phyloP scores from a whole-genome alignment of 2,888 invertebrate genomes.

The Melieria crassipennis region DNA sequence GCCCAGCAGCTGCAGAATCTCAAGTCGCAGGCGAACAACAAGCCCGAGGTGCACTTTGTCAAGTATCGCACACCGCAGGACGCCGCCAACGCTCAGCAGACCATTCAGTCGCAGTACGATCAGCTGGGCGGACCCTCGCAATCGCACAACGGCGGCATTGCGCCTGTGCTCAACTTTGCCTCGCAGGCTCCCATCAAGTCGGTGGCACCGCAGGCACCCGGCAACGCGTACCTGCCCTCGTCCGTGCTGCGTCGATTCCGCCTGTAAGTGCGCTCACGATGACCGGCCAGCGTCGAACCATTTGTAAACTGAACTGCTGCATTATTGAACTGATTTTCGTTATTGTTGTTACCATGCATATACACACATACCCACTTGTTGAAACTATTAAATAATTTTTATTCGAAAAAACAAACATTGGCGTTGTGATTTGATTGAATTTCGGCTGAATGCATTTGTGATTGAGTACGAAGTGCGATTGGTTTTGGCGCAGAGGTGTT shows the following conservation, averaged over 20 bases:
- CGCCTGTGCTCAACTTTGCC: constrained; percentile 55
- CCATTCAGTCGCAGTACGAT: constrained; percentile 59
- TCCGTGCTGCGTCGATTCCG: constrained; percentile 41
- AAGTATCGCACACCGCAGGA: constrained; percentile 62
- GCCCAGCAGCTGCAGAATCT: constrained; percentile 54
- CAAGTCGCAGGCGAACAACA: constrained; percentile 51
- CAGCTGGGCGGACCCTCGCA: constrained; percentile 49
- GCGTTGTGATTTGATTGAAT: no score
- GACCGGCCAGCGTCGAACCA: background rate
- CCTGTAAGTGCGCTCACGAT: background rate
- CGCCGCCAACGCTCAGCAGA: constrained; percentile 59
- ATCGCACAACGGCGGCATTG: constrained; percentile 52
- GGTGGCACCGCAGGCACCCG: constrained; percentile 43
- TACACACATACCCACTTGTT: no score
- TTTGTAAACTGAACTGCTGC: background rate
- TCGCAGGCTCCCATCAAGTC: constrained; percentile 47
- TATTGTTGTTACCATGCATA: no score
- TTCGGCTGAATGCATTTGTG: no score
- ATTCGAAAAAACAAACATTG: no score
- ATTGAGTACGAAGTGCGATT: no score
- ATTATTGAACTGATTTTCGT: constrained; percentile 13
- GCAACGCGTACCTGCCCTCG: constrained; percentile 50
- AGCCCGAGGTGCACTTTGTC: constrained; percentile 61
- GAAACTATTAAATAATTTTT: no score
- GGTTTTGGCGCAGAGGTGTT: no score